These are phyloP conservation scores for Melolontha melolontha DNA, from an alignment of 2,888 invertebrate species.

Conservation along the genomic window DNA sequence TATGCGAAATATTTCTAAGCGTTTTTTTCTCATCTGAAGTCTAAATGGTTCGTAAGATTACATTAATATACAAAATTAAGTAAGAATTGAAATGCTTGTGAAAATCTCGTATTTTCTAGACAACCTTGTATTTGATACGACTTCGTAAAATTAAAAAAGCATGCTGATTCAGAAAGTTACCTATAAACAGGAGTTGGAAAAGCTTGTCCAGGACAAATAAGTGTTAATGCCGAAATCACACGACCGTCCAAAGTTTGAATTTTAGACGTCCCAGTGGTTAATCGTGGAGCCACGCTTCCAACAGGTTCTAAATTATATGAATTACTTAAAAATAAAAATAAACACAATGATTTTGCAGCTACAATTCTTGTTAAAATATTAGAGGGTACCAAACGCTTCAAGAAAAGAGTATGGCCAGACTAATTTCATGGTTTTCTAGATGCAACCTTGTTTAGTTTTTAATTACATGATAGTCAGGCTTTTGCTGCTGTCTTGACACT, in stretches of 20 bases:
- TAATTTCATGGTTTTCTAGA: too few relatives aligned
- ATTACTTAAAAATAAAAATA: conserved; percentile 36
- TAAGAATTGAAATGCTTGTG: too few relatives aligned
- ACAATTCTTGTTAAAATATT: neutral
- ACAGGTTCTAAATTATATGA: conserved; percentile 65
- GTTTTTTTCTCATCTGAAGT: too few relatives aligned
- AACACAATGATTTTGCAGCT: neutral
- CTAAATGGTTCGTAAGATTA: too few relatives aligned
- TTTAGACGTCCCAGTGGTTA: conserved; percentile 56
- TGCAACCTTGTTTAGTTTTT: too few relatives aligned
- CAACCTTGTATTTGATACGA: too few relatives aligned
- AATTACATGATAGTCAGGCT: too few relatives aligned
- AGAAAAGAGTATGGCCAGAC: neutral
- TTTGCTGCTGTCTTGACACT: too few relatives aligned
- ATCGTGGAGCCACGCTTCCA: conserved; percentile 69
- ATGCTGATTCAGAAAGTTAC: conserved; percentile 65
- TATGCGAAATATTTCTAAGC: too few relatives aligned
- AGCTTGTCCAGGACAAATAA: conserved; percentile 81
- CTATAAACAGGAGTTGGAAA: conserved; percentile 80
- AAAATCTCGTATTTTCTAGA: too few relatives aligned
- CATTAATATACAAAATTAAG: too few relatives aligned
- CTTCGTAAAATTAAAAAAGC: neutral
- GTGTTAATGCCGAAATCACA: conserved; percentile 66
- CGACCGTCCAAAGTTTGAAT: conserved; percentile 55
- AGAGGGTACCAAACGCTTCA: neutral